Conservation (phyloP, 2,113 vertebrate genomes). For the Sciurus niger region DNA sequence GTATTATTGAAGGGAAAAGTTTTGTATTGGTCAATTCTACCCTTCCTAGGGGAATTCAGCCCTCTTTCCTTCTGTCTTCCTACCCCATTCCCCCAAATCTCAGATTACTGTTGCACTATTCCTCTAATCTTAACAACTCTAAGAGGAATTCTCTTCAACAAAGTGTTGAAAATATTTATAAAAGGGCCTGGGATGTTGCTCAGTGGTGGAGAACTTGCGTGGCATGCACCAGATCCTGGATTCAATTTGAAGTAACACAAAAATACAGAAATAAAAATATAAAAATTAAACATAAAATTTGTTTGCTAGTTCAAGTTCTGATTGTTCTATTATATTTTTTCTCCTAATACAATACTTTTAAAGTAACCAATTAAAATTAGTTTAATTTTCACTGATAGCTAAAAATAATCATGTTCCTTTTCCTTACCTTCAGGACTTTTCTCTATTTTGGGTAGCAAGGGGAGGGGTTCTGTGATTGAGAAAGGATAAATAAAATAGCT, state of each 20-base stretch:
- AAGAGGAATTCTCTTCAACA: not conserved
- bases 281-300: constrained; percentile 26
- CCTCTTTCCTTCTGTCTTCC: not conserved
- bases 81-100: not conserved
- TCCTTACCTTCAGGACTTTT: constrained; percentile 32
- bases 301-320: constrained; percentile 28
- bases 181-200: too few relatives aligned
- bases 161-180: not conserved
- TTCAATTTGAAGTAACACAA: too few relatives aligned
- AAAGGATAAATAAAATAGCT: constrained; percentile 88
- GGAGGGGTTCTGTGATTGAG: constrained; percentile 30
- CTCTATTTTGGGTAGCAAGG: not conserved
- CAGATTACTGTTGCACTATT: not conserved
- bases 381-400: constrained; percentile 48
- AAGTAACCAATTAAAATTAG: constrained; percentile 23
- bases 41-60: not conserved
- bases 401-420: constrained; percentile 42
- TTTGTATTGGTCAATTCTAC: not conserved
- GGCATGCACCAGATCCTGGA: too few relatives aligned
- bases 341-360: constrained; percentile 35
- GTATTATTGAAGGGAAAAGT: not conserved
- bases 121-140: not conserved
- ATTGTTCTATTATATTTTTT: not conserved
- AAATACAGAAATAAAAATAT: not conserved
- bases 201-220: too few relatives aligned